A percentile compares a stretch with the other conserved stretches of the same genome.
These are phyloP conservation scores for Scolanthus callimorphus DNA, from an alignment of 92 coral and sea anemone genomes.

Conservation along the genomic window DNA sequence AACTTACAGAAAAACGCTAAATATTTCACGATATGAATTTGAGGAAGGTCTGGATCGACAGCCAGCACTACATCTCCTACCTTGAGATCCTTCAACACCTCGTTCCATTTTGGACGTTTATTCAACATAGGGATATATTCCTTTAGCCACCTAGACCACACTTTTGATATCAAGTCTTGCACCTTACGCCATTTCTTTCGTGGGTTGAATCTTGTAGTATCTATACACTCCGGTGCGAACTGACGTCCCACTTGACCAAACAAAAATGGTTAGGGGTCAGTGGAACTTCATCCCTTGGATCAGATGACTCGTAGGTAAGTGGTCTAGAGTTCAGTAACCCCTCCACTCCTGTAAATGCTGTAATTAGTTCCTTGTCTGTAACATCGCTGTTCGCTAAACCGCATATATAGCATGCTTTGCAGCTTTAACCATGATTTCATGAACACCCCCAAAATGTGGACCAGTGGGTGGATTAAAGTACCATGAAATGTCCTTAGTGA, in stretches of 20 bases:
- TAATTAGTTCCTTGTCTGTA: conserved; percentile 51
- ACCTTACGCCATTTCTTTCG: conserved; percentile 48
- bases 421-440: conserved; percentile 38
- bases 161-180: conserved; percentile 32
- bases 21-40: no score
- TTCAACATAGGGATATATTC: conserved; percentile 49
- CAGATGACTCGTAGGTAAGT: conserved; percentile 15
- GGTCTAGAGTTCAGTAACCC: conserved; percentile 15
- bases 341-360: conserved; percentile 27
- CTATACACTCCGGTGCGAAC: conserved; percentile 58
- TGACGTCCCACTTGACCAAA: conserved; percentile 47
- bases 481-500: conserved; percentile 33
- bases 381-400: conserved; percentile 18
- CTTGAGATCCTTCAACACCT: conserved; percentile 46
- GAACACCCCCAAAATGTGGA: conserved; percentile 48
- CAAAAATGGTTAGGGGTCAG: conserved; percentile 38
- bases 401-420: no score
- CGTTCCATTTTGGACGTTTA: conserved; percentile 47
- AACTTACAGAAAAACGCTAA: no score
- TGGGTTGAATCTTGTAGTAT: conserved; percentile 13
- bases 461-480: conserved; percentile 41
- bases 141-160: conserved; percentile 43
- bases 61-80: conserved; percentile 44
- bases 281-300: conserved; percentile 16
- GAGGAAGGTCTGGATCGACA: conserved; percentile 33